Conservation (phyloP, 2,113 vertebrate species). For the Miniopterus natalensis region DNA sequence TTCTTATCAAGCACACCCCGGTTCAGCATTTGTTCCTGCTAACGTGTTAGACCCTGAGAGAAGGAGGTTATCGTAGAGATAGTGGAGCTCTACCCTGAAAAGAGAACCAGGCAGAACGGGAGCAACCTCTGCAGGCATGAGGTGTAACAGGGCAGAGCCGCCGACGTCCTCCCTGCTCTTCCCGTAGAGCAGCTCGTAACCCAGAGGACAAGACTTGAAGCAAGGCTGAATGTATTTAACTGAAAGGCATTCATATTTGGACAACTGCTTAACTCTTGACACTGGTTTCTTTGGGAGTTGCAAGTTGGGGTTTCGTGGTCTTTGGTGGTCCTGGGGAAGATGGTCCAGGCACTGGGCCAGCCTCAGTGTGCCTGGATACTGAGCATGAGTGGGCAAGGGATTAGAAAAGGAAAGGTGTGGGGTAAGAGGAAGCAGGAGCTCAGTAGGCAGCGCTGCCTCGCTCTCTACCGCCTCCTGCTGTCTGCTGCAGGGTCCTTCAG, state of each 20-base stretch:
- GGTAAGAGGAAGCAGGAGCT: accelerated
- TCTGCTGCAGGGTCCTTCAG: background rate
- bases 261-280: background rate
- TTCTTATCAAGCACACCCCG: background rate
- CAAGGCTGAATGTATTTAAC: background rate
- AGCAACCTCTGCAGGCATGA: background rate
- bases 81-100: background rate
- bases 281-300: background rate
- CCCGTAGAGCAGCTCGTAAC: background rate
- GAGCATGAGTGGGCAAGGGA: background rate
- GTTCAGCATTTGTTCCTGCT: background rate
- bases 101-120: background rate
- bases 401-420: background rate
- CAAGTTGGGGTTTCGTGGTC: background rate
- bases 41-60: background rate
- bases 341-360: background rate
- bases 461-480: background rate
- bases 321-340: background rate
- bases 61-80: background rate
- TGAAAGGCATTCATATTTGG: background rate
- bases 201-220: background rate
- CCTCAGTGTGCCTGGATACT: background rate
- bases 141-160: background rate
- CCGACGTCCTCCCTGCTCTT: background rate
- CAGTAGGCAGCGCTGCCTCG: accelerated